Evolutionary conservation across 2,797 vertebrate species (phyloP).

Genomic region (Choloepus didactylus): DNA sequence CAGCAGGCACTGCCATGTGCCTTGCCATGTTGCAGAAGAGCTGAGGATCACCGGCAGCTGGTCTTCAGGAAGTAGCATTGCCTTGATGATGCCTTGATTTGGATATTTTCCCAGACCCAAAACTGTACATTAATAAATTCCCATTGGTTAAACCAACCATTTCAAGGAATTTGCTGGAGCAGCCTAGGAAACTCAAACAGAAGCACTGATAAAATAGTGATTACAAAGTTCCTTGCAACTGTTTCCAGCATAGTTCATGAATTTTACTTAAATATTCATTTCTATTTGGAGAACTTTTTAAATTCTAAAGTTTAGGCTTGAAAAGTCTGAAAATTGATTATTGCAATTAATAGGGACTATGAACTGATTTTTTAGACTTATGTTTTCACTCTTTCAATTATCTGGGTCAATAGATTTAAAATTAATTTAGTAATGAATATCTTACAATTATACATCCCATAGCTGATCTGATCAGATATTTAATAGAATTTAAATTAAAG

Average conservation of each 20-base stretch:
- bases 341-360: neutral
- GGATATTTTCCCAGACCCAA: no score
- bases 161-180: no score
- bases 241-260: neutral
- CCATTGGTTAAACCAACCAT: no score
- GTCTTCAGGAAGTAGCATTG: no score
- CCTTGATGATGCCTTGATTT: no score
- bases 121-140: no score
- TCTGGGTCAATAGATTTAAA: neutral
- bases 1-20: no score
- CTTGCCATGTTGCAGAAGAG: no score
- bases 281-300: constrained; percentile 26
- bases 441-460: neutral
- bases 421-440: constrained; percentile 24
- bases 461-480: neutral
- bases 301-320: neutral
- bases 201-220: constrained; percentile 53
- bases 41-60: no score
- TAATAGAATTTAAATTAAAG: constrained; percentile 37
- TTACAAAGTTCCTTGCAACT: constrained; percentile 32
- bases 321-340: constrained; percentile 19
- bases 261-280: constrained; percentile 42
- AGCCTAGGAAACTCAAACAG: no score
- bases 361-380: neutral
- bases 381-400: neutral